A percentile compares a stretch with the other conserved stretches of the same genome.
Evolutionary conservation across 2,113 vertebrate species (phyloP).

Genomic region (Peromyscus californicus): DNA sequence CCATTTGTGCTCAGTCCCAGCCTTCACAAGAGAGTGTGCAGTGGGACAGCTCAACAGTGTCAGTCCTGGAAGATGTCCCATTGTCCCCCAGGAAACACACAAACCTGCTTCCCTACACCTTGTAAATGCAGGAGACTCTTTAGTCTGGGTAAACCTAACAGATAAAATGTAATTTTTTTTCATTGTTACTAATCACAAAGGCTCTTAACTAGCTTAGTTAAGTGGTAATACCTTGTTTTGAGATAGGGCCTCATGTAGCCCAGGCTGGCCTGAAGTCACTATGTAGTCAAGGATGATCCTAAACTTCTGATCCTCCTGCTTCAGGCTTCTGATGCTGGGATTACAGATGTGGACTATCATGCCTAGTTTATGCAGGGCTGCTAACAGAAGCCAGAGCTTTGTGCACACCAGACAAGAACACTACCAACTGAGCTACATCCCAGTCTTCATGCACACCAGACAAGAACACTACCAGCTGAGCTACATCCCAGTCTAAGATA

Average conservation of each 20-base stretch:
- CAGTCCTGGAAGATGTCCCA: not conserved
- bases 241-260: not conserved
- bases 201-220: not conserved
- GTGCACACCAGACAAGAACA: not conserved
- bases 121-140: not conserved
- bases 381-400: not conserved
- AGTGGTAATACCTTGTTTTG: not conserved
- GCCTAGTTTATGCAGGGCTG: too few species aligned
- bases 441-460: too few species aligned
- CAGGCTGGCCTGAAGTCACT: not conserved
- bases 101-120: not conserved
- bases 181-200: not conserved
- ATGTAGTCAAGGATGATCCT: not conserved
- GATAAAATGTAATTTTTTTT: not conserved
- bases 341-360: not conserved
- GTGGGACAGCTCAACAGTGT: not conserved
- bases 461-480: too few species aligned
- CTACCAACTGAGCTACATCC: too few species aligned
- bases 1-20: not conserved
- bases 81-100: not conserved
- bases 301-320: not conserved
- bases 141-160: not conserved
- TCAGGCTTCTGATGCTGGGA: not conserved
- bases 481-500: not conserved
- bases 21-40: not conserved